Evolutionary conservation across 2,888 invertebrate species (phyloP).

Genomic region (Graphium colonna): DNA sequence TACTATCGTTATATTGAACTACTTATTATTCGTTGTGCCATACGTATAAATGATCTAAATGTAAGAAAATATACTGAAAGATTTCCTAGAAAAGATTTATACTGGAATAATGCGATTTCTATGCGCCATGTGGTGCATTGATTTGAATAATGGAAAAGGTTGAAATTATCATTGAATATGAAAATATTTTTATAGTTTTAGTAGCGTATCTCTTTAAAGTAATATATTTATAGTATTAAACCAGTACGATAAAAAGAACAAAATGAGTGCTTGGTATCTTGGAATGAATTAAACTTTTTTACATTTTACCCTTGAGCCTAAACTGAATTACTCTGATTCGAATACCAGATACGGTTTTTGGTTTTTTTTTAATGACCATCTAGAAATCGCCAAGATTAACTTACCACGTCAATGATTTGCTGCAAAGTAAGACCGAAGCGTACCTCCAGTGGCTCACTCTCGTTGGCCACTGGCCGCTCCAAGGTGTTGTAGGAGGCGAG

Average conservation of each 20-base stretch:
- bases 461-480: conserved; percentile 94
- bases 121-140: not conserved
- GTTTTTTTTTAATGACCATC: not conserved
- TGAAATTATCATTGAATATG: not conserved
- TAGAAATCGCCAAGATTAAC: conserved; percentile 49
- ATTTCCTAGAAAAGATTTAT: not conserved
- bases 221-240: not conserved
- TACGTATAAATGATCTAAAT: not conserved
- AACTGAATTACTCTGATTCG: not conserved
- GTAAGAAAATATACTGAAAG: not conserved
- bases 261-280: not conserved
- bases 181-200: not conserved
- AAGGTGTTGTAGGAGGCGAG: conserved; percentile 91
- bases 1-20: no score
- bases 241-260: not conserved
- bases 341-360: not conserved
- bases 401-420: conserved; percentile 97
- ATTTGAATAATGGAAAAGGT: not conserved
- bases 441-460: conserved; percentile 94
- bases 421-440: conserved; percentile 94
- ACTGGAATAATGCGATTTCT: not conserved
- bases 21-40: not conserved
- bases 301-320: conserved; percentile 9
- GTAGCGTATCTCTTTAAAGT: not conserved
- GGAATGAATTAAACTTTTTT: not conserved